These are phyloP conservation scores for Eubasilissa splendida DNA, from an alignment of 2,888 invertebrate genomes.

Conservation along the genomic window DNA sequence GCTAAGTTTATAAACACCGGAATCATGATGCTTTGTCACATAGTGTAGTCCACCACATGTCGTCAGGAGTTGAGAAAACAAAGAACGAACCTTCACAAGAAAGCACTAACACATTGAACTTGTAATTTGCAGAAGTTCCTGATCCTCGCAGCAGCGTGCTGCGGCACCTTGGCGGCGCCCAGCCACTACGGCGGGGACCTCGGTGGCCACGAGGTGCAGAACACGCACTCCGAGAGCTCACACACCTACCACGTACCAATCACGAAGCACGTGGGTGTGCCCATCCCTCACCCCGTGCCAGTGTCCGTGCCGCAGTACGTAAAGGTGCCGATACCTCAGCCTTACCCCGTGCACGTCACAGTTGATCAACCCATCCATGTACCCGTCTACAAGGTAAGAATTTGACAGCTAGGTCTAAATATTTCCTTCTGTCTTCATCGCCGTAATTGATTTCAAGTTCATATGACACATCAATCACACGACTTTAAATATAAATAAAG, in stretches of 20 bases:
- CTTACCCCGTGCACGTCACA: constrained; percentile 81
- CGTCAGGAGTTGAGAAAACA: too few species aligned
- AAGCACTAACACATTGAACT: background rate
- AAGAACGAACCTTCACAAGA: too few species aligned
- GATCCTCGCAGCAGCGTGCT: constrained; percentile 60
- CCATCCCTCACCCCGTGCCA: constrained; percentile 82
- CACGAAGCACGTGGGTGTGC: constrained; percentile 81
- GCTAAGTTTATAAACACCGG: too few species aligned
- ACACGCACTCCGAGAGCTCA: constrained; percentile 78
- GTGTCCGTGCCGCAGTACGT: constrained; percentile 80
- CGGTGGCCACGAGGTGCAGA: constrained; percentile 71
- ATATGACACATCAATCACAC: too few species aligned
- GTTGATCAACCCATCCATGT: constrained; percentile 82
- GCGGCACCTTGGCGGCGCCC: constrained; percentile 59
- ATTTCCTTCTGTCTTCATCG: too few species aligned
- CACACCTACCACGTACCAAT: constrained; percentile 81
- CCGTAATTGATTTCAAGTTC: too few species aligned
- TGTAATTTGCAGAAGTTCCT: constrained; percentile 59
- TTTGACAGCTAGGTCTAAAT: background rate
- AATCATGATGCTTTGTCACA: too few species aligned
- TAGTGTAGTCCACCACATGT: too few species aligned
- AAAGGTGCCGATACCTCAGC: constrained; percentile 82
- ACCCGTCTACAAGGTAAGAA: constrained; percentile 78
- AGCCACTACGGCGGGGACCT: constrained; percentile 64
- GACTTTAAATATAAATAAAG: too few species aligned